These are phyloP conservation scores for Ctenicera cuprea DNA, from an alignment of 2,888 invertebrate species.

Conservation along the genomic window DNA sequence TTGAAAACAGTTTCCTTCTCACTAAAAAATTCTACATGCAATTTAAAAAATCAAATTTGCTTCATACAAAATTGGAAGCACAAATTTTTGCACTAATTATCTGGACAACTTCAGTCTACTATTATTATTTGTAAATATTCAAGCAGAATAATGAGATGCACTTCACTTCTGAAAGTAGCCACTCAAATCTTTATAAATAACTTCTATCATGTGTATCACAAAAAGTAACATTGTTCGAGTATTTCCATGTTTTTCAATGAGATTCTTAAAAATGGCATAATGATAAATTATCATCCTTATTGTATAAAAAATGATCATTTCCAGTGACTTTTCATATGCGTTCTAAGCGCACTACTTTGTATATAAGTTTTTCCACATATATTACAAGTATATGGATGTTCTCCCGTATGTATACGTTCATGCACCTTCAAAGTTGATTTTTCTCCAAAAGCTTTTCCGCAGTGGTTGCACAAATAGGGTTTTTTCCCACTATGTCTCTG, in stretches of 20 bases:
- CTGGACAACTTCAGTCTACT: background rate
- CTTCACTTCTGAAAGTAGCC: too few species aligned
- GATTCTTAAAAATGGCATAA: background rate
- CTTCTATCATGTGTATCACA: background rate
- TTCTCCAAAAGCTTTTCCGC: constrained; percentile 60
- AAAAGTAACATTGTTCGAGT: background rate
- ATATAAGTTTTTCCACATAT: constrained; percentile 59
- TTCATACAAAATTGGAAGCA: background rate
- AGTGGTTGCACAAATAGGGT: constrained; percentile 59
- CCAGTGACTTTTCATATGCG: constrained; percentile 59
- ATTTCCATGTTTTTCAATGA: background rate
- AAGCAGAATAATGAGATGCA: too few species aligned
- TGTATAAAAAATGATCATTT: constrained; percentile 34
- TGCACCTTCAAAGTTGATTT: constrained; percentile 60
- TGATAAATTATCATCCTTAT: background rate
- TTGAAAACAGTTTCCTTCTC: too few species aligned
- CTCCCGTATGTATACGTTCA: constrained; percentile 60
- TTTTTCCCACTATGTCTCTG: constrained; percentile 59
- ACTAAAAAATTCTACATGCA: too few species aligned
- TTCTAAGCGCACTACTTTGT: constrained; percentile 59
- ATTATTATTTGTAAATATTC: background rate
- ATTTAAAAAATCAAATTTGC: too few species aligned
- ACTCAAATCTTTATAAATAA: background rate
- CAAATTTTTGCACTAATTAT: background rate
- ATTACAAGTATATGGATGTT: constrained; percentile 59